These are phyloP conservation scores for Apis florea DNA, from an alignment of 1,140 invertebrate species.

Conservation along the genomic window DNA sequence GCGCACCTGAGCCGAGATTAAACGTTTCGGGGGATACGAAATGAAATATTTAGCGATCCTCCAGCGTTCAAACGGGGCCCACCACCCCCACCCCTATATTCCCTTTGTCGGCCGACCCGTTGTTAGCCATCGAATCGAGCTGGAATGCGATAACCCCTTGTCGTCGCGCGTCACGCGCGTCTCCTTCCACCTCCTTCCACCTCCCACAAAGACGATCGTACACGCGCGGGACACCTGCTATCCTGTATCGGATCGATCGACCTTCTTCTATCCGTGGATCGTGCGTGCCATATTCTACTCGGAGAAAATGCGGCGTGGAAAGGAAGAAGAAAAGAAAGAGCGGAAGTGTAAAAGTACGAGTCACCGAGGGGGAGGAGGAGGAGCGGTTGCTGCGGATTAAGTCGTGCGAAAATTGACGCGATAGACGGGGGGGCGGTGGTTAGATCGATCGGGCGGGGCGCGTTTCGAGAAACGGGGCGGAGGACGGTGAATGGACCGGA, in stretches of 20 bases:
- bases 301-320: no score
- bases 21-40: constrained; percentile 74
- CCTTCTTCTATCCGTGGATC: no score
- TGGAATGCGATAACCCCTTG: constrained; percentile 65
- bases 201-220: not conserved
- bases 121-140: constrained; percentile 56
- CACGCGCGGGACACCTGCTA: not conserved
- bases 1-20: constrained; percentile 77
- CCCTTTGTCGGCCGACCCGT: constrained; percentile 61
- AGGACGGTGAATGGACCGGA: constrained; percentile 72
- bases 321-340: not conserved
- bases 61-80: constrained; percentile 53
- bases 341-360: constrained; percentile 54
- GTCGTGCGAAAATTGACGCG: constrained; percentile 62
- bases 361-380: constrained; percentile 53
- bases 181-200: not conserved
- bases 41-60: constrained; percentile 78
- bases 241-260: not conserved
- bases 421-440: constrained; percentile 55
- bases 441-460: constrained; percentile 76
- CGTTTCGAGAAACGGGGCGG: constrained; percentile 67
- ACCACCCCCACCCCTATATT: not conserved
- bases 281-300: no score
- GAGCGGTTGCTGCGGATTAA: constrained; percentile 44
- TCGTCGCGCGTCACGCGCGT: constrained; percentile 34